A percentile compares a stretch with the other conserved stretches of the same genome.
phyloP scores from a whole-genome alignment of 2,888 invertebrate species.

The Trichacis sp. region DNA sequence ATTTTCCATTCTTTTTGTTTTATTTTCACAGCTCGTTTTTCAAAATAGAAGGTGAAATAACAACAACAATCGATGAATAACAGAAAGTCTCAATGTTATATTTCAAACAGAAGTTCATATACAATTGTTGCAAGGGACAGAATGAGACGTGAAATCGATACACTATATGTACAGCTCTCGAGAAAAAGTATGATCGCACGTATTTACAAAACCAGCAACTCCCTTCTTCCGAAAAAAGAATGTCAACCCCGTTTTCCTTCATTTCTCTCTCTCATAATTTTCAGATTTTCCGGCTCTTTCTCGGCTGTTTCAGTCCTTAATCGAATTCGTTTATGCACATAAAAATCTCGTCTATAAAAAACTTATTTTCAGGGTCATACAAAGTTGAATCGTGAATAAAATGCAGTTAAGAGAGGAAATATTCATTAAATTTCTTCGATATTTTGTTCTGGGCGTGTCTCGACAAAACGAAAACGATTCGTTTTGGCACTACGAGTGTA shows the following conservation, averaged over 20 bases:
- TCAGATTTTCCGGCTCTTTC: neutral
- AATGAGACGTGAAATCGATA: conserved; percentile 37
- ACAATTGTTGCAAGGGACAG: conserved; percentile 31
- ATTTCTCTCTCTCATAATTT: neutral
- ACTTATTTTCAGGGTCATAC: neutral
- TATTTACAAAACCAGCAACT: conserved; percentile 28
- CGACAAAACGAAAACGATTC: neutral
- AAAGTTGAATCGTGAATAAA: conserved; percentile 1
- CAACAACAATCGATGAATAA: conserved; percentile 9
- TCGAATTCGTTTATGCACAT: too few relatives aligned
- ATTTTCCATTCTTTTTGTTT: too few relatives aligned
- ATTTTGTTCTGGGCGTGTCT: neutral
- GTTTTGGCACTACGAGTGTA: conserved; percentile 32
- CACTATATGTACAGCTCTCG: conserved; percentile 39
- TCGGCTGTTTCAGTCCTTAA: neutral
- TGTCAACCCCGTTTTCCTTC: too few relatives aligned
- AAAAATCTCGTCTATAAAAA: too few relatives aligned
- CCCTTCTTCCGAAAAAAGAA: neutral
- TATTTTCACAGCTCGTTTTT: too few relatives aligned
- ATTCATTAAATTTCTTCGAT: too few relatives aligned
- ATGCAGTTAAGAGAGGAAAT: too few relatives aligned
- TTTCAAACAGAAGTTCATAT: conserved; percentile 37
- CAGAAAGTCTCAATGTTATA: conserved; percentile 32
- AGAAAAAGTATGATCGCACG: conserved; percentile 31
- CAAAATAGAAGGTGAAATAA: neutral